Evolutionary conservation across 2,888 invertebrate species (phyloP).

Genomic region (Drosophila recens): DNA sequence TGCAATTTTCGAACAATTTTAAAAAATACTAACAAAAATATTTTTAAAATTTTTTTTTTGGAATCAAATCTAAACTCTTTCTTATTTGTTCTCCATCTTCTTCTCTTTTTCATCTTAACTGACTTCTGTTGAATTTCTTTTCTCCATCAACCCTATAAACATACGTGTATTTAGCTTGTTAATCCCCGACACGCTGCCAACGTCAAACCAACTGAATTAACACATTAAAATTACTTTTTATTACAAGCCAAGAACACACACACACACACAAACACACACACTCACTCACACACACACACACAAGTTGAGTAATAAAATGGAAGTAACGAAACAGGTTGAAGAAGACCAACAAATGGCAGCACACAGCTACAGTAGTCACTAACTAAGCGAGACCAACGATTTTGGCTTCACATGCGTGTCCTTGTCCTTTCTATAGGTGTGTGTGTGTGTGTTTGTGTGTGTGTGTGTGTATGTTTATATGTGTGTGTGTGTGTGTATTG

Average conservation of each 20-base stretch:
- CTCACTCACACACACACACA: constrained; percentile 2
- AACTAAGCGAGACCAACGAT: constrained; percentile 27
- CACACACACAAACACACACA: constrained; percentile 8
- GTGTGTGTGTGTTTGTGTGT: constrained; percentile 15
- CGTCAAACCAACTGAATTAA: constrained; percentile 73
- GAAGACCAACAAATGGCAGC: constrained; percentile 7
- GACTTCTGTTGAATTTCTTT: background rate
- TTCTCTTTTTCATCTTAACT: background rate
- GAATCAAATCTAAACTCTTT: background rate
- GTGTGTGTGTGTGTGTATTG: constrained; percentile 21
- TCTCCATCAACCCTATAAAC: background rate
- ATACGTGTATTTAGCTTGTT: constrained; percentile 26
- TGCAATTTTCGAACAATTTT: no score
- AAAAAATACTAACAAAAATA: no score
- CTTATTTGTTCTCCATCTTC: background rate
- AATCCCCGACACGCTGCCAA: constrained; percentile 56
- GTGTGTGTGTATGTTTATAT: constrained; percentile 23
- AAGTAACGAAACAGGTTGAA: constrained; percentile 28
- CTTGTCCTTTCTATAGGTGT: constrained; percentile 12
- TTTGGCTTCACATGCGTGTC: constrained; percentile 35
- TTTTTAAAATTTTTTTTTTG: no score
- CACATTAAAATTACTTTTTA: constrained; percentile 80
- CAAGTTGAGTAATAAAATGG: constrained; percentile 65
- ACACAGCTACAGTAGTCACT: constrained; percentile 9
- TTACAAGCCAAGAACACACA: constrained; percentile 49